These are phyloP conservation scores for Andrena marginata DNA, from an alignment of 2,888 invertebrate species.

Conservation along the genomic window DNA sequence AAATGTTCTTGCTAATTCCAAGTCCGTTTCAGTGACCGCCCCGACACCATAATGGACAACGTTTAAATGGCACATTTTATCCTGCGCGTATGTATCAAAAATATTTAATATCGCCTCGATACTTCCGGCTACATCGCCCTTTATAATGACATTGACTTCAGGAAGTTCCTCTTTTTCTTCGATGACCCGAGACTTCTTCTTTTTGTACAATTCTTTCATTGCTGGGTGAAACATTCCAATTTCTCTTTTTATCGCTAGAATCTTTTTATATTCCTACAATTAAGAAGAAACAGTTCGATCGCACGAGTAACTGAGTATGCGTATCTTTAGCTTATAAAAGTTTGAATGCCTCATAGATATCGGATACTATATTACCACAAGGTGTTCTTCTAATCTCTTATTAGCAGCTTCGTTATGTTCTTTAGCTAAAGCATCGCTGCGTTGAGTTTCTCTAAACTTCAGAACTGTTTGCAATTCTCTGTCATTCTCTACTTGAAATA, in stretches of 20 bases:
- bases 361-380: conserved; percentile 79
- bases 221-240: conserved; percentile 84
- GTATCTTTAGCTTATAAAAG: neutral
- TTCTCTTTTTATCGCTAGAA: conserved; percentile 87
- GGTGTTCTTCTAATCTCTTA: conserved; percentile 89
- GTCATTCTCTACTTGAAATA: conserved; percentile 93
- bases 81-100: conserved; percentile 92
- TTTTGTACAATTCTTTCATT: neutral
- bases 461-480: conserved; percentile 90
- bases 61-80: conserved; percentile 90
- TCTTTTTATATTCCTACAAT: conserved; percentile 87
- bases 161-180: conserved; percentile 77
- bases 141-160: conserved; percentile 88
- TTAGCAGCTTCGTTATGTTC: conserved; percentile 88
- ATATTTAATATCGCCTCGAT: conserved; percentile 97
- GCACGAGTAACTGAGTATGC: neutral
- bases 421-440: conserved; percentile 88
- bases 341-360: neutral
- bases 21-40: conserved; percentile 92
- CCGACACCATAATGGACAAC: conserved; percentile 97
- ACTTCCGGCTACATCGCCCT: conserved; percentile 98
- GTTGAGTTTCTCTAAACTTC: conserved; percentile 88
- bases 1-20: conserved; percentile 92
- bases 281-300: conserved; percentile 1
- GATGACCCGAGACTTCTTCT: neutral